phyloP scores from a whole-genome alignment of 2,888 invertebrate genomes.

The Nezara viridula region DNA sequence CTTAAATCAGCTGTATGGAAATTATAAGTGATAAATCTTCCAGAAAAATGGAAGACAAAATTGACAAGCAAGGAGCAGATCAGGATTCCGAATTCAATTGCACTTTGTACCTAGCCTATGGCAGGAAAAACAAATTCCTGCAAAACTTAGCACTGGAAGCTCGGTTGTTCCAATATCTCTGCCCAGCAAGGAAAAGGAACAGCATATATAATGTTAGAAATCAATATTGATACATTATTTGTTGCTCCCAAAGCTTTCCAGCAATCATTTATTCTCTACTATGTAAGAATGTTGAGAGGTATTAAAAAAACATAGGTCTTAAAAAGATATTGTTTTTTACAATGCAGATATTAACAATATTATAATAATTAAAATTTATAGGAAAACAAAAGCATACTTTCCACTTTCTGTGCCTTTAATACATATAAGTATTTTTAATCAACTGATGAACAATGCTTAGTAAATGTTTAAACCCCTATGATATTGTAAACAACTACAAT shows the following conservation, averaged over 20 bases:
- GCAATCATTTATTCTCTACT: background rate
- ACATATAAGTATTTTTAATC: background rate
- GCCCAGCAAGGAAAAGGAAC: constrained; percentile 51
- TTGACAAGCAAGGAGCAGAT: constrained; percentile 53
- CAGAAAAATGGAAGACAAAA: constrained; percentile 27
- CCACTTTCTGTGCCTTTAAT: background rate
- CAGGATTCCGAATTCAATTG: constrained; percentile 52
- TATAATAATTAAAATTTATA: background rate
- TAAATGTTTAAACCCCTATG: background rate
- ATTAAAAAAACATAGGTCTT: background rate
- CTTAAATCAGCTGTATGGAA: background rate
- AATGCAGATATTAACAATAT: background rate
- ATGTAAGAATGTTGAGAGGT: background rate
- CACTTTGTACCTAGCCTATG: constrained; percentile 57
- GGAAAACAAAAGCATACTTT: background rate
- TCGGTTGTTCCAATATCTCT: constrained; percentile 56
- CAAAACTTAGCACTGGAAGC: constrained; percentile 49
- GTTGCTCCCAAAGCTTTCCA: background rate
- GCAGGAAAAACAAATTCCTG: constrained; percentile 26
- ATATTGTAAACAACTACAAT: background rate
- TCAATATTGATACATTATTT: background rate
- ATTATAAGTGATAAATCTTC: background rate
- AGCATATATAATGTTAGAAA: background rate
- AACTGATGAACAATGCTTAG: background rate
- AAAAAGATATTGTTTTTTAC: background rate